Conservation (phyloP, 2,797 vertebrate genomes). For the Geotrypetes seraphini region DNA sequence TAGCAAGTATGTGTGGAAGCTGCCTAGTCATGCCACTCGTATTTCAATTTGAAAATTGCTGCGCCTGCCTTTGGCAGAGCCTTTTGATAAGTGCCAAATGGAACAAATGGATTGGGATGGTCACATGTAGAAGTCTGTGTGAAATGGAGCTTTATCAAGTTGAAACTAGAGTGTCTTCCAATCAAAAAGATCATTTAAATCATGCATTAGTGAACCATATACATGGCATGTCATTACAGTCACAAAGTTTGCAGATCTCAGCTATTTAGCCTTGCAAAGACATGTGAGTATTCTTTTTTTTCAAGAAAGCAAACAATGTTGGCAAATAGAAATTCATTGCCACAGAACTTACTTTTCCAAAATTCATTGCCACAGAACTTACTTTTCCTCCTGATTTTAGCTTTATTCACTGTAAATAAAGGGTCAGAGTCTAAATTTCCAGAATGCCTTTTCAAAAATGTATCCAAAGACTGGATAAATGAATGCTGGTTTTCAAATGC, state of each 20-base stretch:
- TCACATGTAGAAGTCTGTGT: too few species aligned
- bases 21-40: too few species aligned
- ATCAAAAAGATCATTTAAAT: constrained; percentile 8
- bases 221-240: constrained; percentile 4
- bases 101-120: too few species aligned
- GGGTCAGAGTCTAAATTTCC: constrained; percentile 32
- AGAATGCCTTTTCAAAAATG: constrained; percentile 37
- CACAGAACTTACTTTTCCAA: constrained; percentile 10
- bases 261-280: too few species aligned
- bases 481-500: constrained; percentile 52
- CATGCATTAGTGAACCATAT: constrained; percentile 2
- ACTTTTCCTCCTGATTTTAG: constrained; percentile 13
- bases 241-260: background rate
- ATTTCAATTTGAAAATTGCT: too few species aligned
- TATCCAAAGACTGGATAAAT: constrained; percentile 37
- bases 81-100: too few species aligned
- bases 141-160: too few species aligned
- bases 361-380: constrained; percentile 9
- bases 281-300: too few species aligned
- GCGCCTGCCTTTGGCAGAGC: too few species aligned
- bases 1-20: too few species aligned
- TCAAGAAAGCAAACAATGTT: constrained; percentile 4
- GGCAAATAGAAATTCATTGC: background rate
- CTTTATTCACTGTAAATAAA: constrained; percentile 21
- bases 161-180: constrained; percentile 3